Evolutionary conservation across 2,797 vertebrate species (phyloP), one percentile per base, ranked within the genome.

Genomic region (Bradypus variegatus): DNA sequence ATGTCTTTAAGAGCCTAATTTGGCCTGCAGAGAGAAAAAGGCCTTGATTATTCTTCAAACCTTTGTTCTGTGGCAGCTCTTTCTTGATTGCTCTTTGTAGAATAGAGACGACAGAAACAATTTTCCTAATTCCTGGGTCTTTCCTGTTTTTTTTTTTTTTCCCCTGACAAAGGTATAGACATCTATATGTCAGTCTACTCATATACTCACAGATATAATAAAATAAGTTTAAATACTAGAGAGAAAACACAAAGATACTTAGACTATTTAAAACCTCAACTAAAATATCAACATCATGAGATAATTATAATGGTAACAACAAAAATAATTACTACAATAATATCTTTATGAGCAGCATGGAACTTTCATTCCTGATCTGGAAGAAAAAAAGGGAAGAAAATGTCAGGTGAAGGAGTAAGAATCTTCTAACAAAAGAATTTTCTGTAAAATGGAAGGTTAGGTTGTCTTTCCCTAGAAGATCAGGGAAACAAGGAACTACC

Each of bases 191-290:
- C 87, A 86, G 69, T 76, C 89, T 91, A 91, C 58, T 92, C 77
- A 78, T 21, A 86, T 31, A 91, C 87, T 93, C 95, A 95, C 82
- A 96, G 91, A 64, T 78, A 95, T 5, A 94, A 79, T 88, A 94
- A 92, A 92, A 93, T 88, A 94, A 77, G 55, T 62, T 95, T 94
- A 94, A 94, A 94, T 91, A 95, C 55, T 93, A 84, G 88, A 94
- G 96, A 95, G 92, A 36, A 0, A 94, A 95, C 93, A 97, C 73
- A 92, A 95, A 96, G 93, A 96, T 93, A 95, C 96, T 58, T 95
- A 96, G 97, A 97, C 97, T 97, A 97, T 96, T 97, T 96, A 96
- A 97, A 97, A 97, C 89, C 94, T 96, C 96, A 95, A 97, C 95
- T 96, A 97, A 96, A 97, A 96, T 96, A 97, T 48, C 76, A 80